Percentiles rank a stretch among this genome's conserved stretches.
Evolutionary conservation across 2,797 vertebrate species (phyloP).

Genomic region (Synanceia verrucosa): DNA sequence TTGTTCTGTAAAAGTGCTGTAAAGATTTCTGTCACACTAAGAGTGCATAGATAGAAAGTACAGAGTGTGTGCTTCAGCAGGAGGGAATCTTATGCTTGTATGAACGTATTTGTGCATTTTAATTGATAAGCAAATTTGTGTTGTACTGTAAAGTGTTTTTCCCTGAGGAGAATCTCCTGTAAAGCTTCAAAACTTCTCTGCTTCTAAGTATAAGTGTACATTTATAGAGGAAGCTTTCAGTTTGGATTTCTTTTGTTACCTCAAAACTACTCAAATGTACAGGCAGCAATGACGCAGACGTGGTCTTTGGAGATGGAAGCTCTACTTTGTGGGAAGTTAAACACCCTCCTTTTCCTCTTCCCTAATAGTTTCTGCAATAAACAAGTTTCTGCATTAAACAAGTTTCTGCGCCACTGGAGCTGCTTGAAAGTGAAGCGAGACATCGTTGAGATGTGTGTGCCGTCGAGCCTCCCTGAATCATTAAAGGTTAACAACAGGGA

Average conservation of each 20-base stretch:
- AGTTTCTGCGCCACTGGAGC: constrained; percentile 3
- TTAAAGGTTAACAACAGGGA: constrained; percentile 47
- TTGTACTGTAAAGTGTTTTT: constrained; percentile 5
- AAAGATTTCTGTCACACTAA: constrained; percentile 9
- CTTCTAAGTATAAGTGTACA: neutral
- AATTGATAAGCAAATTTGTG: constrained; percentile 4
- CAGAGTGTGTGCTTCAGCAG: neutral
- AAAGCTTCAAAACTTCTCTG: neutral
- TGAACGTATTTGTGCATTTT: neutral
- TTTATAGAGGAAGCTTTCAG: neutral
- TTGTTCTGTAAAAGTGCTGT: constrained; percentile 18
- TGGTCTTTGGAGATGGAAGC: neutral
- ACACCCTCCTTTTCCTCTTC: neutral
- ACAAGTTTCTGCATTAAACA: constrained; percentile 10
- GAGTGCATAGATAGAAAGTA: neutral
- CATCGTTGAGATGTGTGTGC: constrained; percentile 1
- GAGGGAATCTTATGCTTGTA: neutral
- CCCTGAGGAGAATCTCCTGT: neutral
- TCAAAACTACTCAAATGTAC: neutral
- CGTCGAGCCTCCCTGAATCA: constrained; percentile 24
- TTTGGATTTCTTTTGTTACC: neutral
- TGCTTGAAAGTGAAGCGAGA: constrained; percentile 14
- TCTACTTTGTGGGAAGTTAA: neutral
- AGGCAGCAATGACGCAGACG: neutral
- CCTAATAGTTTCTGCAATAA: constrained; percentile 9